Evolutionary conservation across 2,113 vertebrate species (phyloP), one percentile per base, ranked within the genome.

Genomic region (Syngnathus floridae): DNA sequence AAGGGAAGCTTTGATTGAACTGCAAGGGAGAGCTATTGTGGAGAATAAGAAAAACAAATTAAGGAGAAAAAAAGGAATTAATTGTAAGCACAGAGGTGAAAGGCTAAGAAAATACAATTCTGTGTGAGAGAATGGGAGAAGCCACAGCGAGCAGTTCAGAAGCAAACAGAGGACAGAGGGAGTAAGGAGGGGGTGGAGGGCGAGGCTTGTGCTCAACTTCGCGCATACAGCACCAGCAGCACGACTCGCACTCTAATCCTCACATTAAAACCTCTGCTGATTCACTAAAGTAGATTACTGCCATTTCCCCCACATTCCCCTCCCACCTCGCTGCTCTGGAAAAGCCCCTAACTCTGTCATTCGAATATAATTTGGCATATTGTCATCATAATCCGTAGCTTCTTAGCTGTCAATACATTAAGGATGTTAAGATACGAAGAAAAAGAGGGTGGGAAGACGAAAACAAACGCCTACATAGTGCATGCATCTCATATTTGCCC

Each of bases 251-350:
- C 67, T 70, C 64, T 87, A 90, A 90, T 88, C 86, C 84, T 60
- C 19, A 56, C 81, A 84, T 88, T 84, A 85, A 87, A 89, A 78
- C 84, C 70, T 68, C 73, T 69, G 80, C 75, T 73, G 79, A 86
- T 87, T 89, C 83, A 82, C 79, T 80, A 67, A 86, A 67, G 76
- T 71, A 86, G 88, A 88, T 90, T 88, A 87, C 72, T 65, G 65
- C 73, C 75, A 73, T 80, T 74, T 82, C 46, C 48, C 73, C 71
- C 70, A 72, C 79, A 74, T 80, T 48, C 69, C 73, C 68, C 71
- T 67, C 22, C 35, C 67, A 67, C 46, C 62, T 56, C n/a, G 17
- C 36, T 8, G 48, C 74, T 62, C 74, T 59, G 56, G 22, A 45
- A 36, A 16, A 41, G 64, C 55, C 65, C 62, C 64, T 16, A 67